Base-by-base conservation (phyloP, 2,113 vertebrate genomes). In the Parus major region DNA sequence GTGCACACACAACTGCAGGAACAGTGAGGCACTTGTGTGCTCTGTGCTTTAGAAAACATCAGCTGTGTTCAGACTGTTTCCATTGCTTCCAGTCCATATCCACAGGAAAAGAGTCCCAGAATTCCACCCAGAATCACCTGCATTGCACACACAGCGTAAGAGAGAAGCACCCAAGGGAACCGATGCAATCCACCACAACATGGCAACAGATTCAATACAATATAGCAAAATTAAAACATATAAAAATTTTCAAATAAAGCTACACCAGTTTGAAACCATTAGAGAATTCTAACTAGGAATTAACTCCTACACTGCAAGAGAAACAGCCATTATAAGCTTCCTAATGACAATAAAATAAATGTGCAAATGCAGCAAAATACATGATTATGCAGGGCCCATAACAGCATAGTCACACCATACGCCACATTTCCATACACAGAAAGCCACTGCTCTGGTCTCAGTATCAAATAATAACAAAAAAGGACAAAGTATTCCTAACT, bases 281-380 rank as follows among this genome's bases (percentile, higher is more conserved):
- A 90, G 13, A 72, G 47, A 44, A 44, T 50, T 88, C 36, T 69
- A 12, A 56, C 49, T 42, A 42, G 52, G 65, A 49, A 86, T 49
- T 77, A 69, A 86, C 15, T 82, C 29, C 81, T 41, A 76, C 12
- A 76, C 9, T 36, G 64, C 81, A 95, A 92, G 63, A 69, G 55
- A 91, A 92, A 56, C 23, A 68, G 29, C 56, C 57, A 52, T 41
- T 82, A 75, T 31, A 41, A 94, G 42, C 36, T 78, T 94, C 39
- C 46, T 66, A 57, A 39, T 78, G 52, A 75, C 72, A 66, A 25
- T 33, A 86, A 12, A 64, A 46, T 15, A 52, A 64, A 19, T 2
- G 1, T 12, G 15, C 15, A 94, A 92, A 94, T 16, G 29, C 39
- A 82, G 25, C 15, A 53, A 90, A 91, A 36, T 25, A 46, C 7